phyloP scores from a whole-genome alignment of 2,797 vertebrate genomes.

The Sardinella longiceps region DNA sequence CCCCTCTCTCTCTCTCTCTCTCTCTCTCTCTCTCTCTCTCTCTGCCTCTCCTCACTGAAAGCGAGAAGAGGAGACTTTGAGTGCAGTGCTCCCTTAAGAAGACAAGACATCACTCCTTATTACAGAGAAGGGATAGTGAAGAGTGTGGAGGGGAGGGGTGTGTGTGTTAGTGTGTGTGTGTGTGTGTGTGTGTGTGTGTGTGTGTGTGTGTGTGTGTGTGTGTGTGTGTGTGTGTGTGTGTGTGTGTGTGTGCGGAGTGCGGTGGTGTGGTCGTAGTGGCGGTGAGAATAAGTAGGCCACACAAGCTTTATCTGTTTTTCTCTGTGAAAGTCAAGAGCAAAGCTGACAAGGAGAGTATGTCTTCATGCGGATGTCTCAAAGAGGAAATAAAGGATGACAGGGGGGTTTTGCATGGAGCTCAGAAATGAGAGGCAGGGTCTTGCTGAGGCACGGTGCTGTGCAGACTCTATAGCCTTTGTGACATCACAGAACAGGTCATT shows the following conservation, averaged over 20 bases:
- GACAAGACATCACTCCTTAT: constrained; percentile 73
- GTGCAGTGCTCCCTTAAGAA: constrained; percentile 66
- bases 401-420: constrained; percentile 57
- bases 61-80: constrained; percentile 42
- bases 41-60: constrained; percentile 9
- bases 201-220: too few species aligned
- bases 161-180: too few species aligned
- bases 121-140: constrained; percentile 60
- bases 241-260: neutral
- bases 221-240: too few species aligned
- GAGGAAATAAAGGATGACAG: constrained; percentile 60
- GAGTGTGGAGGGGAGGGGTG: constrained; percentile 20
- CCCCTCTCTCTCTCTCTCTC: constrained; percentile 6
- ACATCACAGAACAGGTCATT: neutral
- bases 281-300: constrained; percentile 64
- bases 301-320: constrained; percentile 65
- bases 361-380: constrained; percentile 54
- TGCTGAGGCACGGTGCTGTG: neutral
- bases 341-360: constrained; percentile 58
- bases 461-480: neutral
- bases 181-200: too few species aligned
- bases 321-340: constrained; percentile 59
- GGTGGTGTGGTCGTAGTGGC: neutral
- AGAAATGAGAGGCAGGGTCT: constrained; percentile 4
- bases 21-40: neutral